Base-by-base conservation (phyloP, 2,113 vertebrate species). In the Sterrhoptilus dennistouni region DNA sequence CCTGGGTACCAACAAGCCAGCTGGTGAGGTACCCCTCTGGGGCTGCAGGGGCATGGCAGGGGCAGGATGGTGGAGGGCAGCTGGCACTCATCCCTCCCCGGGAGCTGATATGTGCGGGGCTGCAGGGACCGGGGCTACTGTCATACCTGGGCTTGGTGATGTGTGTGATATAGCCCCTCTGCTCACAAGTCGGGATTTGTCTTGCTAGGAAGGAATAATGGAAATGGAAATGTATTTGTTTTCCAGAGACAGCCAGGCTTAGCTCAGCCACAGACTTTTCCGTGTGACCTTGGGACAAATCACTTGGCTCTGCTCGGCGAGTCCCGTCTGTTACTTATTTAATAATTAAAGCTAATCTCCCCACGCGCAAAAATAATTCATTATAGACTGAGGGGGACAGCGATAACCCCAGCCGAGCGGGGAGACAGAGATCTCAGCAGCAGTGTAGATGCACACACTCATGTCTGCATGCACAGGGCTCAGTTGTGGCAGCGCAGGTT, bases 251-350 rank as follows among this genome's bases (percentile, higher is more conserved):
- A 93, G 49, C 3, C 59, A 70, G 63, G 92, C 60, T 90, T 61
- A 87, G 84, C 77, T 87, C 69, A 94, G 86, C 81, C 64, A 18
- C 56, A 71, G 86, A 85, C 79, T 92, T 95, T 82, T 90, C 74
- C 61, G 44, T 63, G 78, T 97, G 96, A 97, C 96, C 96, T 97
- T 97, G 97, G 95, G 92, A 96, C 74, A 70, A 82, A 93, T 85
- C 94, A 35, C 57, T 92, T 53, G 53, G 20, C 77, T 83, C 21
- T 88, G 76, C 86, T 84, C 2, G 0, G 31, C 0, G 2, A 78
- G 93, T 71, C 83, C 95, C 2, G 27, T 75, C 93, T 91, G 64
- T 64, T 89, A 85, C 69, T 93, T 68, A 78, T 83, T 92, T 86
- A 86, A 88, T 90, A 92, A 86, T 42, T 5, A 9, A 65, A 90